phyloP scores from a whole-genome alignment of 2,888 invertebrate genomes.

The Torymus auratus region DNA sequence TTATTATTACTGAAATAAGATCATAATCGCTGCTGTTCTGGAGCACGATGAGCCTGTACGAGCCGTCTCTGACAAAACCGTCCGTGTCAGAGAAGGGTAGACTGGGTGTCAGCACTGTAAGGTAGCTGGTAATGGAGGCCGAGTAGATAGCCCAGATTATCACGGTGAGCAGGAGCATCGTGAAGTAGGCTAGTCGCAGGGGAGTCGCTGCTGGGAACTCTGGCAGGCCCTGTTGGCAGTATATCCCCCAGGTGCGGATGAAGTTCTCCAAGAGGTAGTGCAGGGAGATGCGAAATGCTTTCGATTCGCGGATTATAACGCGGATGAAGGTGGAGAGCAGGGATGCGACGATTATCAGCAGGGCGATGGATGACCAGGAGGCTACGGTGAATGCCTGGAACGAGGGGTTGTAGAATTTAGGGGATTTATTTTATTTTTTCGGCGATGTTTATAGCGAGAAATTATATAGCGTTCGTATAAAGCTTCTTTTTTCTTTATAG shows the following conservation, averaged over 20 bases:
- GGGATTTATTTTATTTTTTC: too few species aligned
- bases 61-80: slow-evolving; percentile 65
- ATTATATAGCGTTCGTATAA: too few species aligned
- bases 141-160: slow-evolving; percentile 68
- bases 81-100: slow-evolving; percentile 68
- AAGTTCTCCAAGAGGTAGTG: slow-evolving; percentile 46
- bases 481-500: too few species aligned
- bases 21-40: slow-evolving; percentile 66
- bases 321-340: slow-evolving; percentile 10
- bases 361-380: slow-evolving; percentile 19
- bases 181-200: slow-evolving; percentile 46
- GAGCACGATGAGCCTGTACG: slow-evolving; percentile 64
- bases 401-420: not conserved
- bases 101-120: slow-evolving; percentile 59
- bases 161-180: slow-evolving; percentile 58
- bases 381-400: slow-evolving; percentile 28
- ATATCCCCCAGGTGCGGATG: slow-evolving; percentile 58
- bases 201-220: slow-evolving; percentile 44
- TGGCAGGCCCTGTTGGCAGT: slow-evolving; percentile 62
- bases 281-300: not conserved
- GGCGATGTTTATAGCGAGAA: too few species aligned
- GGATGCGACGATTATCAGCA: slow-evolving; percentile 1
- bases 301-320: not conserved
- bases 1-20: slow-evolving; percentile 61
- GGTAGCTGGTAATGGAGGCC: slow-evolving; percentile 67